A percentile compares a stretch with the other conserved stretches of the same genome.
phyloP scores from a whole-genome alignment of 2,797 vertebrate genomes.

The Brachyrhaphis roseni region DNA sequence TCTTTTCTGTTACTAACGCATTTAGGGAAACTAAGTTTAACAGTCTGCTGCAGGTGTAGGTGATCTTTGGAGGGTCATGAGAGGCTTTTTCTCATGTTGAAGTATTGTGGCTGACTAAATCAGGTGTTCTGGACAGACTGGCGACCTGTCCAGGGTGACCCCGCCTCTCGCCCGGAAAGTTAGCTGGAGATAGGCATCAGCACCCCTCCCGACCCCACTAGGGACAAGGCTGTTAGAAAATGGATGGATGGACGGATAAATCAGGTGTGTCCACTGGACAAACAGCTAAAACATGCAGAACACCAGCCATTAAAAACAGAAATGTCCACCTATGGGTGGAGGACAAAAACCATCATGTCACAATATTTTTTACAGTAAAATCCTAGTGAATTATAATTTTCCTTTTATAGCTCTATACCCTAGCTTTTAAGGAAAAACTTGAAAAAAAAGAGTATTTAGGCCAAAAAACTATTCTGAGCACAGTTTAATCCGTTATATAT shows the following conservation, averaged over 20 bases:
- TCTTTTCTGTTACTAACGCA: background rate
- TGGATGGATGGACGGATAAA: too few species aligned
- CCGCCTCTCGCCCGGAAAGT: too few species aligned
- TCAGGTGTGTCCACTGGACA: background rate
- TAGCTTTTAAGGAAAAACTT: too few species aligned
- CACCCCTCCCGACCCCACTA: too few species aligned
- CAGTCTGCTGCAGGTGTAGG: background rate
- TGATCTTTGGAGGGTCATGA: background rate
- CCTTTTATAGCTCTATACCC: background rate
- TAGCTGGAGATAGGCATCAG: too few species aligned
- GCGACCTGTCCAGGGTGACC: too few species aligned
- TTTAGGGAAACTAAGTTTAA: constrained; percentile 9
- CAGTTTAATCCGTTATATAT: too few species aligned
- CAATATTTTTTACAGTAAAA: background rate
- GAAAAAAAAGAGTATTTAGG: too few species aligned
- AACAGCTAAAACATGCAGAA: background rate
- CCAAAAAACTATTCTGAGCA: too few species aligned
- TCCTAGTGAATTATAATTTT: background rate
- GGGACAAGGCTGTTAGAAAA: too few species aligned
- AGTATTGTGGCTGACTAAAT: background rate
- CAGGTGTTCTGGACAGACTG: too few species aligned
- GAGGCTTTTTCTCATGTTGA: background rate
- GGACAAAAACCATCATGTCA: background rate
- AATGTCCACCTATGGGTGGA: background rate
- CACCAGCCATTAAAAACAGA: background rate